A percentile compares a stretch with the other conserved stretches of the same genome.
Evolutionary conservation across 2,113 vertebrate species (phyloP).

Genomic region (Sula dactylatra): DNA sequence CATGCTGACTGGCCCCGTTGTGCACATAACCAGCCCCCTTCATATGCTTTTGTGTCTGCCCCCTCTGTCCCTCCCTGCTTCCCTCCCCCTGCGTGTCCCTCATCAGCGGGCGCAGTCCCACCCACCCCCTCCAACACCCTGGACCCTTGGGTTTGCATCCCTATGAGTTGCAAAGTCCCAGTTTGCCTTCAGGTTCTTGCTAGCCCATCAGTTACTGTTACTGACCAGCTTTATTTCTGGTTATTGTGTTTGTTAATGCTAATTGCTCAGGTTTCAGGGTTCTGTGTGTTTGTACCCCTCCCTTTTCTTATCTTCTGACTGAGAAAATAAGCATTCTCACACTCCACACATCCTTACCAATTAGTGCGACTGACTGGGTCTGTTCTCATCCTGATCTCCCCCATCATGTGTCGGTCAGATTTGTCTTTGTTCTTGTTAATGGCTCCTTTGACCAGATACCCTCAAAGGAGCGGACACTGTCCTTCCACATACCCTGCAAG

Average conservation of each 20-base stretch:
- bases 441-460: neutral
- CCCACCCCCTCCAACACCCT: neutral
- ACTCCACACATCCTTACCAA: neutral
- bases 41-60: neutral
- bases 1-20: fast-evolving
- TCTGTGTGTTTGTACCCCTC: neutral
- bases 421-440: neutral
- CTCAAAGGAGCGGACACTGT: neutral
- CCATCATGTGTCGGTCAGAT: neutral
- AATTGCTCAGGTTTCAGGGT: neutral
- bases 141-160: neutral
- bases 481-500: neutral
- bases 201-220: neutral
- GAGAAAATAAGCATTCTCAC: neutral
- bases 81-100: neutral
- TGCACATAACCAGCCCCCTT: neutral
- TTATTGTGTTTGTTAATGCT: neutral
- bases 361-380: neutral
- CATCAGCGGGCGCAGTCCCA: too few species aligned
- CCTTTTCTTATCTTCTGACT: neutral
- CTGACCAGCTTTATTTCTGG: neutral
- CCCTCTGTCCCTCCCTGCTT: neutral
- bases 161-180: neutral
- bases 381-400: neutral
- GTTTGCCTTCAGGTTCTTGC: neutral